Base-by-base conservation (phyloP, 2,797 vertebrate species). In the Taenioides sp. region DNA sequence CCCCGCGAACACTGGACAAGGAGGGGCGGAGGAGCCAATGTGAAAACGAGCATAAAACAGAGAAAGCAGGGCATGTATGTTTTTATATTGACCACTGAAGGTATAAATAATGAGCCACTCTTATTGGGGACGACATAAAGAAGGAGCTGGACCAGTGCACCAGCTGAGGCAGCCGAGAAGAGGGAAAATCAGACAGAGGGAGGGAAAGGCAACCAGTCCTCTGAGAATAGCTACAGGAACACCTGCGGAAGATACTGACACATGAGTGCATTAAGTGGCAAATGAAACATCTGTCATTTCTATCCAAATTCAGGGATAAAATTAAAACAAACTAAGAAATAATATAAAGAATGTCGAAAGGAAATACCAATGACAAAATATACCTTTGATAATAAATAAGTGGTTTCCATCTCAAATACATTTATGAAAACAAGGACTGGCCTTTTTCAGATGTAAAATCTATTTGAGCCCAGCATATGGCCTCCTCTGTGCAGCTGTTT, bases 371-470 rank as follows among this genome's bases (percentile, higher is more conserved):
- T 28, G 70, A 73, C 63, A 71, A 34, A 81, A 85, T 80, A 65
- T 73, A 73, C 78, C 83, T 75, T 52, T 69, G 55, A 85, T 88
- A 91, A 91, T 83, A 89, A 90, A 86, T 78, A 5, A 14, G 31
- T 25, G 22, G 17, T 50, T 65, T 74, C 83, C 79, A 87, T 78
- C 76, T 80, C 49, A 65, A 77, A 70, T 76, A 85, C 76, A 81
- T 69, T 87, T 81, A 80, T 23, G 14, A 50, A 66, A 60, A 82
- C 64, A 80, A 82, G 70, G 79, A 83, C 88, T 86, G 74, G 50
- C 77, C 31, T 40, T 49, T 23, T 70, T 76, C 88, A 92, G 88
- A 91, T 91, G 92, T 88, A 66, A 87, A 88, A 90, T 73, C 84
- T 67, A 90, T 88, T 83, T 72, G 65, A n/a, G 71, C 0, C 2